Conservation (phyloP, 2,797 vertebrate species). For the Atherinosoma microstoma region DNA sequence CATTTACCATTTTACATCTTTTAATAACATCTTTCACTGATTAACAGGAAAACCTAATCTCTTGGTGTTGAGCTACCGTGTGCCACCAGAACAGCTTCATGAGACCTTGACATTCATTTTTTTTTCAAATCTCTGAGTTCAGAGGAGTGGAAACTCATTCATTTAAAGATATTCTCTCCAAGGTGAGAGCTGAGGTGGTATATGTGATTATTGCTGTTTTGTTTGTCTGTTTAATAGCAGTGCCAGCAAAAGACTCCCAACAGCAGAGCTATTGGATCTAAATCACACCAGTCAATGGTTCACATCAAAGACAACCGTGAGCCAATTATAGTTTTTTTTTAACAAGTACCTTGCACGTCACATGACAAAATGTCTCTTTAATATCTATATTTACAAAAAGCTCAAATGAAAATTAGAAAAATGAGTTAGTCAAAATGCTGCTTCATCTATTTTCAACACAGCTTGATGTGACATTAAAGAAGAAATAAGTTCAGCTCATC, state of each 20-base stretch:
- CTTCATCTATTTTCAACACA: conserved; percentile 34
- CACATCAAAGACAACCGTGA: not conserved
- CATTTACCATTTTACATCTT: no score
- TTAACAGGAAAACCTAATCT: not conserved
- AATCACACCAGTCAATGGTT: not conserved
- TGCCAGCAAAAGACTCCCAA: not conserved
- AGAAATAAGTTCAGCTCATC: conserved; percentile 41
- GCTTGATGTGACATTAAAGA: conserved; percentile 39
- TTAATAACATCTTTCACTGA: not conserved
- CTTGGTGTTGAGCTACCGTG: not conserved
- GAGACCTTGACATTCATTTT: not conserved
- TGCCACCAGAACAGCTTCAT: not conserved
- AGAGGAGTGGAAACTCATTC: not conserved
- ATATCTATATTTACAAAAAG: not conserved
- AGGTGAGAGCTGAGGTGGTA: not conserved
- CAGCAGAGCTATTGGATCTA: not conserved
- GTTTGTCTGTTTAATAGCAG: not conserved
- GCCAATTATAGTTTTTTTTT: not conserved
- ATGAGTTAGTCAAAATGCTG: conserved; percentile 13
- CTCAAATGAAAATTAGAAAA: not conserved
- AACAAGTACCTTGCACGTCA: not conserved
- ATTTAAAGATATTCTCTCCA: not conserved
- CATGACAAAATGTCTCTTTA: not conserved
- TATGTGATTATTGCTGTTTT: not conserved
- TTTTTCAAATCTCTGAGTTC: not conserved